A percentile compares a stretch with the other conserved stretches of the same genome.
Conservation (phyloP, 2,888 invertebrate species). For the Philhelius pedissequus region DNA sequence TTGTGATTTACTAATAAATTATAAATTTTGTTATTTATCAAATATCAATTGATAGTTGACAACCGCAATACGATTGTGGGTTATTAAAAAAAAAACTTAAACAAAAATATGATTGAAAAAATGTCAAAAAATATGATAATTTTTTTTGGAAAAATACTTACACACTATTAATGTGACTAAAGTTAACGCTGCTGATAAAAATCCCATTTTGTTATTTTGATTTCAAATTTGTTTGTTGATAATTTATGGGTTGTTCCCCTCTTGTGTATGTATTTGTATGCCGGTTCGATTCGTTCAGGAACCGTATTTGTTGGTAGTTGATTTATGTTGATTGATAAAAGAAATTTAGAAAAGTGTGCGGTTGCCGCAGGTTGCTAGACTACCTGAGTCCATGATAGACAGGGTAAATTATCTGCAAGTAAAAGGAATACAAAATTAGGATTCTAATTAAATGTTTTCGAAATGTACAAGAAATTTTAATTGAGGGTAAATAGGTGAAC, state of each 20-base stretch:
- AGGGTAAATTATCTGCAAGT: slow-evolving; percentile 19
- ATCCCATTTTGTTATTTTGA: slow-evolving; percentile 30
- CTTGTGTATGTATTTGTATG: neutral
- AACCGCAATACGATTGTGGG: no score
- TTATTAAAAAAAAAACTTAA: no score
- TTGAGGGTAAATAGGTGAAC: no score
- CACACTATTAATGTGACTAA: slow-evolving; percentile 45
- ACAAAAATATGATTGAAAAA: no score
- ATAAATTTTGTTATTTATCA: no score
- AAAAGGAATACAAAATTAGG: neutral
- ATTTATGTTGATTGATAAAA: slow-evolving; percentile 30
- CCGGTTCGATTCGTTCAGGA: neutral
- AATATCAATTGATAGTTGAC: no score
- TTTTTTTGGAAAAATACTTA: slow-evolving; percentile 43
- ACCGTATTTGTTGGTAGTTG: neutral
- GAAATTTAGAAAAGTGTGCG: slow-evolving; percentile 18
- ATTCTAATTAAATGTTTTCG: neutral
- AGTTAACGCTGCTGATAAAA: slow-evolving; percentile 4
- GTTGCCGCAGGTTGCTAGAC: neutral
- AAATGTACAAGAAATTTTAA: no score
- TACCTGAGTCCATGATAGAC: slow-evolving; percentile 26
- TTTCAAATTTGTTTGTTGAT: neutral
- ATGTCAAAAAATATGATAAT: no score
- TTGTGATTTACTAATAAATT: no score
- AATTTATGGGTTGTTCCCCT: neutral